A percentile compares a stretch with the other conserved stretches of the same genome.
These are phyloP conservation scores for Parauchenoglanis punctatus DNA, from an alignment of 2,797 vertebrate genomes.

Conservation along the genomic window DNA sequence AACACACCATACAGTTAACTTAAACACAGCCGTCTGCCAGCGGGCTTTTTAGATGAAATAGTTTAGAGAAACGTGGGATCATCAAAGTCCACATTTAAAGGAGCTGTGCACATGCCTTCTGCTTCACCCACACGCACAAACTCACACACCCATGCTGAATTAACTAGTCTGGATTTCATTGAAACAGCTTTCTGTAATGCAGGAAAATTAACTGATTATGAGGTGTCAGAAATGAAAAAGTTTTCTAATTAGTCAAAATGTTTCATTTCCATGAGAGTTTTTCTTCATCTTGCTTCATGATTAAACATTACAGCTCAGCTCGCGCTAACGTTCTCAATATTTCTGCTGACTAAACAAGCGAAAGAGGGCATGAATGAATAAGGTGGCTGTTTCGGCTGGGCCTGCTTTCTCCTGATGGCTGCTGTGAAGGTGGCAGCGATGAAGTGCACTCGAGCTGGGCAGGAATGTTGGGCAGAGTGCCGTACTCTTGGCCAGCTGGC, in stretches of 20 bases:
- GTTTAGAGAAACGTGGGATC: slow-evolving; percentile 55
- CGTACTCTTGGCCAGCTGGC: slow-evolving; percentile 58
- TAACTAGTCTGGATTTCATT: slow-evolving; percentile 13
- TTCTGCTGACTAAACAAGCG: slow-evolving; percentile 43
- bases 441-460: slow-evolving; percentile 36
- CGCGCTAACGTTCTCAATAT: slow-evolving; percentile 5
- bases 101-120: slow-evolving; percentile 16
- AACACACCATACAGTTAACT: slow-evolving; percentile 60
- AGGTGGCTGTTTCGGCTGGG: slow-evolving; percentile 29
- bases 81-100: slow-evolving; percentile 56
- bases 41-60: slow-evolving; percentile 57
- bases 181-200: slow-evolving; percentile 17
- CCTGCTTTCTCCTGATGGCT: slow-evolving; percentile 23
- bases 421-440: slow-evolving; percentile 28
- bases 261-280: not conserved
- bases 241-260: slow-evolving; percentile 17
- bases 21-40: slow-evolving; percentile 60
- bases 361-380: slow-evolving; percentile 43
- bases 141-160: not conserved
- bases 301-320: slow-evolving; percentile 19
- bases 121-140: slow-evolving; percentile 12
- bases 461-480: slow-evolving; percentile 39
- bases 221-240: slow-evolving; percentile 29
- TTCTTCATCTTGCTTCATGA: slow-evolving; percentile 24
- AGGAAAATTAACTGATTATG: slow-evolving; percentile 16